These are phyloP conservation scores for Caiman crocodilus DNA, from an alignment of 2,797 vertebrate species.

Conservation along the genomic window DNA sequence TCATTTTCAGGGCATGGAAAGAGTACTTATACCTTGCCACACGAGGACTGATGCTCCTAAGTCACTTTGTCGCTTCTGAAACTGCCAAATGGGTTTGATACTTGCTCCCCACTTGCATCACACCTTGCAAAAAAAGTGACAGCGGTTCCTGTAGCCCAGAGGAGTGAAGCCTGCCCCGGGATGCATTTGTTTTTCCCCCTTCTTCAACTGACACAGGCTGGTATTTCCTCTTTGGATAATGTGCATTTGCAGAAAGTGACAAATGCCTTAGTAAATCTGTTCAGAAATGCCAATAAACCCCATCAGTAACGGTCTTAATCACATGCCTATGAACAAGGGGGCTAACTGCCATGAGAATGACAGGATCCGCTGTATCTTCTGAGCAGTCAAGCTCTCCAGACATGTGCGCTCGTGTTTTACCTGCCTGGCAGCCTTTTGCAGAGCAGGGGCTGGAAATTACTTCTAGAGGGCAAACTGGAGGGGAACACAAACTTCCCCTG, in stretches of 20 bases:
- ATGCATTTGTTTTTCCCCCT: not conserved
- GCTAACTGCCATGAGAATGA: too few species aligned
- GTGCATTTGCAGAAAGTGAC: not conserved
- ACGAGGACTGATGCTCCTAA: not conserved
- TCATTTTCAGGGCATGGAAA: not conserved
- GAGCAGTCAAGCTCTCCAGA: not conserved
- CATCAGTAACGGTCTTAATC: not conserved
- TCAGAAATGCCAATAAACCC: not conserved
- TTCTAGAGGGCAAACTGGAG: not conserved
- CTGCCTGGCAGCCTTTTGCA: not conserved
- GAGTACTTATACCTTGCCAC: not conserved
- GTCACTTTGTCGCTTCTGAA: not conserved
- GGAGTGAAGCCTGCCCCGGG: not conserved
- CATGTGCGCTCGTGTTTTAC: not conserved
- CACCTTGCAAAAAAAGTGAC: not conserved
- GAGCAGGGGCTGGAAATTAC: not conserved
- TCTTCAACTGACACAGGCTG: too few species aligned
- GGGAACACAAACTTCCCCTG: not conserved
- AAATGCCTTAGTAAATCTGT: not conserved
- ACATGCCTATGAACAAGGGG: not conserved
- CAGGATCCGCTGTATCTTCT: too few species aligned
- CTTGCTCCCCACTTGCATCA: not conserved
- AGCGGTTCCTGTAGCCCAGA: rapidly evolving
- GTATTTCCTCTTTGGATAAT: not conserved
- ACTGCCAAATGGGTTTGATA: not conserved